Conservation (phyloP, 2,113 vertebrate species). For the Mionectes macconnelli region DNA sequence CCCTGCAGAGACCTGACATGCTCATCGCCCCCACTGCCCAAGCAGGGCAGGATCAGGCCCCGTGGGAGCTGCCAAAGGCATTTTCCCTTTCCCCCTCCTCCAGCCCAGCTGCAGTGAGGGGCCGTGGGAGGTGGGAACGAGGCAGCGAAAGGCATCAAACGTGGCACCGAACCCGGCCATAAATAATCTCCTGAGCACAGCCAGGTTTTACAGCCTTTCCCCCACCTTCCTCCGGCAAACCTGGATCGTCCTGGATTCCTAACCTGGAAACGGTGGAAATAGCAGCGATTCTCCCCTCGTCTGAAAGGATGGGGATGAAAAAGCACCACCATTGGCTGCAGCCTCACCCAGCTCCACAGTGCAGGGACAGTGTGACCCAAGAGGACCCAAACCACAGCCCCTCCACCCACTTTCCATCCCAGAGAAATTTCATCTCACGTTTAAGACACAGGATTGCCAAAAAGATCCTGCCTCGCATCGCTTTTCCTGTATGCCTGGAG, state of each 20-base stretch:
- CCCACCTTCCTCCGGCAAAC: constrained; percentile 18
- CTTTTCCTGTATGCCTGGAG: not conserved
- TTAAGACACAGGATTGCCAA: not conserved
- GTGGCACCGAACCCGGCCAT: not conserved
- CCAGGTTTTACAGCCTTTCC: constrained; percentile 34
- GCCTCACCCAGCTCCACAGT: not conserved
- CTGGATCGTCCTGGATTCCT: constrained; percentile 46
- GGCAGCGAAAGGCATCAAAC: constrained; percentile 10
- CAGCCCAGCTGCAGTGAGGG: constrained; percentile 16
- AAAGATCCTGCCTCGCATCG: not conserved
- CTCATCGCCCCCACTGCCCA: not conserved
- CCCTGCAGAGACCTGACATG: not conserved
- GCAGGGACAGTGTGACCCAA: not conserved
- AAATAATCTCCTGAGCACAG: constrained; percentile 1
- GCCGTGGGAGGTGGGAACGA: constrained; percentile 42
- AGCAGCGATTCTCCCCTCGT: not conserved
- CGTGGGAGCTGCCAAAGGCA: not conserved
- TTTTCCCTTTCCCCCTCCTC: constrained; percentile 3
- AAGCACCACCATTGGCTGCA: not conserved
- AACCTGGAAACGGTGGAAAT: constrained; percentile 23
- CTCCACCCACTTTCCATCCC: not conserved
- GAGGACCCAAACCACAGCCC: not conserved
- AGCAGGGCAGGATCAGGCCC: not conserved
- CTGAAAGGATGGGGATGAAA: not conserved
- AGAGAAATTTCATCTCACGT: not conserved